A percentile compares a stretch with the other conserved stretches of the same genome.
These are phyloP conservation scores for Homalodisca vitripennis DNA, from an alignment of 1,140 invertebrate species.

Conservation along the genomic window DNA sequence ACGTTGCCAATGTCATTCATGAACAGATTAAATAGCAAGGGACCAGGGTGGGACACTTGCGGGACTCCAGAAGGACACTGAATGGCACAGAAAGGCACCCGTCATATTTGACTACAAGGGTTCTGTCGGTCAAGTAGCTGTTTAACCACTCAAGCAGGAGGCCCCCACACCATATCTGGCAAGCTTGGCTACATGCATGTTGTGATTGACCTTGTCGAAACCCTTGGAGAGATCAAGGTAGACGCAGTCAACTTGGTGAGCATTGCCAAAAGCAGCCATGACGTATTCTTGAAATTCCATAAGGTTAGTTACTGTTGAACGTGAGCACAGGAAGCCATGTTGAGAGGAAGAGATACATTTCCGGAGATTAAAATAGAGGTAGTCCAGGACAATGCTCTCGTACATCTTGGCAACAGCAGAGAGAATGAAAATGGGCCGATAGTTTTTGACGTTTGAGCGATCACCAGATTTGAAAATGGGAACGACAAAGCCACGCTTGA, in stretches of 20 bases:
- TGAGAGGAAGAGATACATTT: constrained; percentile 28
- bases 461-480: not conserved
- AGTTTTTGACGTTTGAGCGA: not conserved
- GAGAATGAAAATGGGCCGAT: not conserved
- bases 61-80: constrained; percentile 42
- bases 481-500: not conserved
- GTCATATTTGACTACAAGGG: constrained; percentile 40
- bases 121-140: constrained; percentile 40
- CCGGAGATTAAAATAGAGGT: constrained; percentile 18
- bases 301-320: constrained; percentile 33
- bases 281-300: constrained; percentile 30
- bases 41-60: constrained; percentile 22
- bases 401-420: not conserved
- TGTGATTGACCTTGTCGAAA: constrained; percentile 32
- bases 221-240: constrained; percentile 32
- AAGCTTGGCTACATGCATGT: constrained; percentile 28
- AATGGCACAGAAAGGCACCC: constrained; percentile 38
- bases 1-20: not conserved
- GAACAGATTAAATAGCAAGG: not conserved
- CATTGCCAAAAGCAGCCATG: constrained; percentile 15
- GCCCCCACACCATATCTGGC: constrained; percentile 26
- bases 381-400: constrained; percentile 12
- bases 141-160: constrained; percentile 38
- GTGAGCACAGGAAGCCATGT: constrained; percentile 30
- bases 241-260: constrained; percentile 23